Evolutionary conservation across 2,113 vertebrate species (phyloP), one percentile per base, ranked within the genome.

Genomic region (Ailurus styani): DNA sequence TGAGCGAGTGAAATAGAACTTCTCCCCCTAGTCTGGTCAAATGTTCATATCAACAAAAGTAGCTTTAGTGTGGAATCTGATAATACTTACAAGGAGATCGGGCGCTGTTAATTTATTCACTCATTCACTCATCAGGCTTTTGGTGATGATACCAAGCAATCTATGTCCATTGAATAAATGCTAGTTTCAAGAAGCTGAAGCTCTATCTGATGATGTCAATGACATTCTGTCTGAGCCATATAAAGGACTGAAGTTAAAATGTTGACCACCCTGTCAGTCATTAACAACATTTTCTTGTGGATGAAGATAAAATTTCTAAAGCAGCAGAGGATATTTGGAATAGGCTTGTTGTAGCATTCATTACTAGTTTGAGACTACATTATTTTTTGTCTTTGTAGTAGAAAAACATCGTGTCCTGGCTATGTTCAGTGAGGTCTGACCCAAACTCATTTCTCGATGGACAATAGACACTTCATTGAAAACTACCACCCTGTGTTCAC

Each of bases 271-370:
- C 18, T 70, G 18, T 20, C 89, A 86, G 34, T 91, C 68, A 93
- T 29, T 54, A 42, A 42, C 34, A 93, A 66, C 2, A 66, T 82
- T 79, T 95, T 86, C 62, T 64, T 66, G 34, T 45, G 21, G 88
- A 57, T 88, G 50, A 90, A 90, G n/a, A 95, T 75, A 85, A 87
- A 75, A 85, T 87, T 78, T 93, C 25, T 50, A 94, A 92, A 79
- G 90, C 40, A 87, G 31, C 62, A 87, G 52, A 88, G 37, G 70
- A 85, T 68, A 90, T 94, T 66, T 34, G 34, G 40, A 57, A 47
- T 54, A 47, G 40, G 23, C 55, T 89, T 92, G 42, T 94, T 52
- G 34, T 34, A 86, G 4, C 11, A 45, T 29, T 50, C 47, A 85
- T 88, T 83, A n/a, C 18, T 25, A 55, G 9, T 54, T 91, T 17